Percentiles rank a stretch among this genome's conserved stretches.
Conservation (phyloP, 2,888 invertebrate species). For the Amiota communis region DNA sequence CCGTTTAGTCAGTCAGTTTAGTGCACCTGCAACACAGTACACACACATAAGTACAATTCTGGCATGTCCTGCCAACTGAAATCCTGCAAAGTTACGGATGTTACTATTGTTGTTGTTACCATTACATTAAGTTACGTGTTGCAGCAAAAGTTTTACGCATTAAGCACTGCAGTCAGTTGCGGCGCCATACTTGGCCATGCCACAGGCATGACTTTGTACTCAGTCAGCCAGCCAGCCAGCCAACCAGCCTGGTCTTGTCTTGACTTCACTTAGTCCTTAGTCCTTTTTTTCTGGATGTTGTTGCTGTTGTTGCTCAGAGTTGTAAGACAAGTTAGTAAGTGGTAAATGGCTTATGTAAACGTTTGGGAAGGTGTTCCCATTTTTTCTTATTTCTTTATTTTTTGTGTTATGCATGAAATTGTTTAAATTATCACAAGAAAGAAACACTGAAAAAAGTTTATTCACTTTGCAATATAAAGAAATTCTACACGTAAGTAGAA, state of each 20-base stretch:
- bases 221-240: neutral
- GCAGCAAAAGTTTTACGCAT: slow-evolving; percentile 65
- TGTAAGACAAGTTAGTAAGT: slow-evolving; percentile 18
- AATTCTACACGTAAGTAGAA: no score
- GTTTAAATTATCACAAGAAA: no score
- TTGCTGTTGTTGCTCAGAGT: neutral
- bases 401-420: no score
- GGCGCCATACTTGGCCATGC: slow-evolving; percentile 5
- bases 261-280: neutral
- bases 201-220: no score
- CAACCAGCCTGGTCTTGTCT: neutral
- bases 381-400: no score
- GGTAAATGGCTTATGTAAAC: slow-evolving; percentile 9
- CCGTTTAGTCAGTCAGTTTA: slow-evolving; percentile 35
- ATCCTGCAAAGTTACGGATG: neutral
- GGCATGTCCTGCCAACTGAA: no score
- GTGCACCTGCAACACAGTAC: slow-evolving; percentile 6
- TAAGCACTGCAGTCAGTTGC: slow-evolving; percentile 52
- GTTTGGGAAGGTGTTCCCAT: neutral
- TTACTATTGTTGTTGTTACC: slow-evolving; percentile 16
- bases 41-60: neutral
- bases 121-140: slow-evolving; percentile 57
- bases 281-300: slow-evolving; percentile 3
- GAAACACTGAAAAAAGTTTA: no score
- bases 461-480: no score